Evolutionary conservation across 2,888 invertebrate species (phyloP).

Genomic region (Opisthograptis luteolata): DNA sequence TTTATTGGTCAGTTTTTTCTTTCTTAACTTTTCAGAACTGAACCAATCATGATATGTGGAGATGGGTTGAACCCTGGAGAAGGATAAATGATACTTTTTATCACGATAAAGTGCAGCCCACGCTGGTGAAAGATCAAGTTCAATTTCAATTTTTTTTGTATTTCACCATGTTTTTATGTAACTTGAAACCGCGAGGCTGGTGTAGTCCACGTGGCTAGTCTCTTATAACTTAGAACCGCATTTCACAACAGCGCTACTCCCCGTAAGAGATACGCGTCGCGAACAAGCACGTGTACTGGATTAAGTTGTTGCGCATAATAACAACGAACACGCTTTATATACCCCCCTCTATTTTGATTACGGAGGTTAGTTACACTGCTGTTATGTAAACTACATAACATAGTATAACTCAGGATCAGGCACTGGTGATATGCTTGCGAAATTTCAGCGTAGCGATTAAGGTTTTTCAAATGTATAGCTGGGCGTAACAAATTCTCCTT

Average conservation of each 20-base stretch:
- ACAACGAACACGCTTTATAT: slow-evolving; percentile 50
- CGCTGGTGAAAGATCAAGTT: too few species aligned
- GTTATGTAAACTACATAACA: slow-evolving; percentile 23
- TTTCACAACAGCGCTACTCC: slow-evolving; percentile 35
- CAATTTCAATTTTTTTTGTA: too few species aligned
- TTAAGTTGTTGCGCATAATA: slow-evolving; percentile 71
- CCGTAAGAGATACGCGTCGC: slow-evolving; percentile 65
- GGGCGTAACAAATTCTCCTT: too few species aligned
- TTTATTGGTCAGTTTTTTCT: too few species aligned
- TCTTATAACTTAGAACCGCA: neutral
- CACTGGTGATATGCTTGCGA: neutral
- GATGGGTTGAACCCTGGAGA: too few species aligned
- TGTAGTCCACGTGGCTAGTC: neutral
- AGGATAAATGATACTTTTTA: too few species aligned
- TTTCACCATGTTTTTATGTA: too few species aligned
- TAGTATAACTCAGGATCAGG: slow-evolving; percentile 12
- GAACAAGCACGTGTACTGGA: slow-evolving; percentile 67
- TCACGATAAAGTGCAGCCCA: too few species aligned
- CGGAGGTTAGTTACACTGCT: slow-evolving; percentile 50
- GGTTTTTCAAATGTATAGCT: too few species aligned
- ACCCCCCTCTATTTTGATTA: slow-evolving; percentile 62
- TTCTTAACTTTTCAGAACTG: too few species aligned
- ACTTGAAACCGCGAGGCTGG: neutral
- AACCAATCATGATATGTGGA: too few species aligned
- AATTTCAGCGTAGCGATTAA: neutral